Percentiles rank a stretch among this genome's conserved stretches.
Evolutionary conservation across 2,888 invertebrate species (phyloP).

Genomic region (Pseudanteris insignis): DNA sequence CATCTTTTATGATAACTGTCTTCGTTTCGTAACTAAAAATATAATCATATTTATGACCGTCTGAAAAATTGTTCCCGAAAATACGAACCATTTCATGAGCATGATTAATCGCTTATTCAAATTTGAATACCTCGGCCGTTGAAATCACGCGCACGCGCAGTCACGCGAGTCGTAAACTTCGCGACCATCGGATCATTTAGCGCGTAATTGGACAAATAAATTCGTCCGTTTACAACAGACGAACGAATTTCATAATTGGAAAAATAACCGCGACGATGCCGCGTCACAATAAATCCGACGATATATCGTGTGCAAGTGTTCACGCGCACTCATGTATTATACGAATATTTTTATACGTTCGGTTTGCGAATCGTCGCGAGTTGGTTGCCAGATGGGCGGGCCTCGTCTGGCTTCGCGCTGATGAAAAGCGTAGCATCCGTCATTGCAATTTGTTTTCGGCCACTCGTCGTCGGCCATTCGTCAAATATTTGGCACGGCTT

Average conservation of each 20-base stretch:
- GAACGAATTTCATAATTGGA: constrained; percentile 22
- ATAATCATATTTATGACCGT: too few relatives aligned
- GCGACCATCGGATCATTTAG: too few relatives aligned
- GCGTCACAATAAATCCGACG: constrained; percentile 10
- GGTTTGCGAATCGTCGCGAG: constrained; percentile 8
- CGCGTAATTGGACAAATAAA: too few relatives aligned
- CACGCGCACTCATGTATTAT: constrained; percentile 15
- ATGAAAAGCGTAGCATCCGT: constrained; percentile 36
- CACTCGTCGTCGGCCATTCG: constrained; percentile 26
- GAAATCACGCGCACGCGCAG: too few relatives aligned
- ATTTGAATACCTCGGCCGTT: too few relatives aligned
- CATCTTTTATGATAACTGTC: too few relatives aligned
- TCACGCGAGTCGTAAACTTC: too few relatives aligned
- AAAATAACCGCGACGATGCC: constrained; percentile 10
- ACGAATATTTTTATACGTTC: constrained; percentile 20
- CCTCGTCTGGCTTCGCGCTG: constrained; percentile 19
- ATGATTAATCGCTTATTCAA: too few relatives aligned
- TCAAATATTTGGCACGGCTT: constrained; percentile 31
- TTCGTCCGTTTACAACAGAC: too few relatives aligned
- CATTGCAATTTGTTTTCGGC: constrained; percentile 40
- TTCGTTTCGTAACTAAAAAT: too few relatives aligned
- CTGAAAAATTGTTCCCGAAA: too few relatives aligned
- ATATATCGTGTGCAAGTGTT: constrained; percentile 19
- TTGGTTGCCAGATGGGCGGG: constrained; percentile 9
- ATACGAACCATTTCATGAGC: too few relatives aligned